These are phyloP conservation scores for Scaptomyza flava DNA, from an alignment of 2,888 invertebrate species.

Conservation along the genomic window DNA sequence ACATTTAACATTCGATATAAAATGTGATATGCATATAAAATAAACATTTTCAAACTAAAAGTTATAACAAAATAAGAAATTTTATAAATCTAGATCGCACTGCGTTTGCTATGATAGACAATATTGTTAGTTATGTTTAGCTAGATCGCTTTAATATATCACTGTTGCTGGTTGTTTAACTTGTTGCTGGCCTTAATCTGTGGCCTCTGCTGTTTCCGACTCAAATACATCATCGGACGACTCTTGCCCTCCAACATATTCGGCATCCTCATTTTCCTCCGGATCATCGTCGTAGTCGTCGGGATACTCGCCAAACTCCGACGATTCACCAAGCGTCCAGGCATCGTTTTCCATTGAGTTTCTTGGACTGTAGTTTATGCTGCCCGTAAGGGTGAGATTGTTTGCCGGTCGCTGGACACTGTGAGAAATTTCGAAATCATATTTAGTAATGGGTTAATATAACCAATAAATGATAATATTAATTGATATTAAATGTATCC, in stretches of 20 bases:
- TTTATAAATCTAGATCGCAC: constrained; percentile 49
- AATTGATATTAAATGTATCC: constrained; percentile 21
- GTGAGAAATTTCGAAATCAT: background rate
- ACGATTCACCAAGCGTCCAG: constrained; percentile 77
- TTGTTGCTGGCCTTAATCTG: constrained; percentile 34
- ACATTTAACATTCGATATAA: background rate
- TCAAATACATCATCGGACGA: constrained; percentile 68
- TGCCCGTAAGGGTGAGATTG: constrained; percentile 72
- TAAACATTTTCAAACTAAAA: constrained; percentile 12
- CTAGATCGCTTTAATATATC: constrained; percentile 64
- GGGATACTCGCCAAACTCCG: constrained; percentile 68
- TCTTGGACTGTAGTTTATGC: constrained; percentile 68
- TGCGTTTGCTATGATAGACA: constrained; percentile 59
- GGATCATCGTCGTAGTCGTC: constrained; percentile 65
- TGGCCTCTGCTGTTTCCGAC: constrained; percentile 46
- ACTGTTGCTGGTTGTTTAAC: constrained; percentile 75
- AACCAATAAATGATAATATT: background rate
- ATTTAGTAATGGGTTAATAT: background rate
- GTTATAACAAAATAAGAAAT: constrained; percentile 15
- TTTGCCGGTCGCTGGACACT: constrained; percentile 68
- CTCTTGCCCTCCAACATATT: constrained; percentile 52
- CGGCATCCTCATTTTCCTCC: constrained; percentile 45
- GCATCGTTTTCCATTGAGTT: constrained; percentile 76
- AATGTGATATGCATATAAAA: background rate
- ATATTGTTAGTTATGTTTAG: constrained; percentile 45